phyloP scores from a whole-genome alignment of 2,888 invertebrate genomes.

The Lymantria monacha region DNA sequence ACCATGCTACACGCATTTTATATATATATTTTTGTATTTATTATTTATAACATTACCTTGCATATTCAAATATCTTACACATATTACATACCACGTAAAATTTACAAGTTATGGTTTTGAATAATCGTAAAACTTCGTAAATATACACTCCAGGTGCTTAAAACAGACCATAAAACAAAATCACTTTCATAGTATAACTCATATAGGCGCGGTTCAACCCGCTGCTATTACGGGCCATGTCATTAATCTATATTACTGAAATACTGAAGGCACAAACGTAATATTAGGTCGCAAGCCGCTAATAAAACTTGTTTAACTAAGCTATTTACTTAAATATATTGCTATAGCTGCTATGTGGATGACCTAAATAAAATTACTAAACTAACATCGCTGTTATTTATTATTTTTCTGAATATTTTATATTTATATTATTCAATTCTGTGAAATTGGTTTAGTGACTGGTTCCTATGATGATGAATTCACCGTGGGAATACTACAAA shows the following conservation, averaged over 20 bases:
- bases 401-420: not conserved
- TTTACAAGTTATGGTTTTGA: not conserved
- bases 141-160: not conserved
- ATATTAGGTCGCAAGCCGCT: constrained; percentile 18
- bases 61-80: not conserved
- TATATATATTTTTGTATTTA: too few species aligned
- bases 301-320: constrained; percentile 28
- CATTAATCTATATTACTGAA: constrained; percentile 25
- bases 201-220: constrained; percentile 1
- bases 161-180: constrained; percentile 12
- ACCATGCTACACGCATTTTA: too few species aligned
- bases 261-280: constrained; percentile 14
- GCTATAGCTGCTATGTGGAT: constrained; percentile 10
- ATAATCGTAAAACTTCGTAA: not conserved
- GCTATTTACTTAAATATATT: constrained; percentile 26
- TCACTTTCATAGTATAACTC: constrained; percentile 11
- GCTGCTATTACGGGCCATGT: constrained; percentile 1
- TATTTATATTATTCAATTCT: not conserved
- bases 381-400: not conserved
- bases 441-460: too few species aligned
- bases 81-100: not conserved
- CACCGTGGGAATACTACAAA: too few species aligned
- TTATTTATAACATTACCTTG: too few species aligned
- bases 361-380: constrained; percentile 11
- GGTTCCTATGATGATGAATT: too few species aligned